Percentiles rank a stretch among this genome's conserved stretches.
phyloP scores from a whole-genome alignment of 2,113 vertebrate species.

The Psettodes erumei region DNA sequence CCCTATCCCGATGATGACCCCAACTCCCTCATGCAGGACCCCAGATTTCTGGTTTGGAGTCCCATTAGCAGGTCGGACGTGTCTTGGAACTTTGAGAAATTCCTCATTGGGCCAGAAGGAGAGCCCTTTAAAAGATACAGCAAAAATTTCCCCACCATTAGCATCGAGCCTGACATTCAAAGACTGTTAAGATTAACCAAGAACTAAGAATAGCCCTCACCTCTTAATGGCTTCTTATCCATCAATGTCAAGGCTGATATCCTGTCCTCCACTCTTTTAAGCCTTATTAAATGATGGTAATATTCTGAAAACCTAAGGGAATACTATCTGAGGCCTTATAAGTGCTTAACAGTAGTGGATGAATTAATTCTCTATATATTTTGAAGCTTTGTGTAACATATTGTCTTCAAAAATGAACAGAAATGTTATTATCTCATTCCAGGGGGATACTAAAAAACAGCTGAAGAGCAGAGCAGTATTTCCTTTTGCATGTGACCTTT shows the following conservation, averaged over 20 bases:
- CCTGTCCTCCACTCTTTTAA: conserved; percentile 74
- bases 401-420: not conserved
- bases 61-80: conserved; percentile 89
- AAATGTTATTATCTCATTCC: not conserved
- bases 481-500: not conserved
- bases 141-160: conserved; percentile 86
- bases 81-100: conserved; percentile 99
- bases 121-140: conserved; percentile 97
- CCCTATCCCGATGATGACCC: conserved; percentile 90
- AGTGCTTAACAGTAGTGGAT: conserved; percentile 78
- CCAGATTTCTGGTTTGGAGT: conserved; percentile 91
- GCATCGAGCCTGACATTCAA: conserved; percentile 94
- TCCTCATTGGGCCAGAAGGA: conserved; percentile 94
- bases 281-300: conserved; percentile 88
- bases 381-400: not conserved
- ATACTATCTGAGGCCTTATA: conserved; percentile 84
- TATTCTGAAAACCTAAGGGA: conserved; percentile 82
- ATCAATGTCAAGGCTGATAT: conserved; percentile 48
- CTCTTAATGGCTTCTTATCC: conserved; percentile 41
- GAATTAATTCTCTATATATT: conserved; percentile 25
- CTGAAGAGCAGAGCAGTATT: not conserved
- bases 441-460: conserved; percentile 15
- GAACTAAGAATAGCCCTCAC: conserved; percentile 72
- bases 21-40: conserved; percentile 86
- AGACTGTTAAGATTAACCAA: conserved; percentile 94